Percentiles rank a stretch among this genome's conserved stretches.
phyloP scores from a whole-genome alignment of 2,888 invertebrate species.

The Deroplatys truncata region DNA sequence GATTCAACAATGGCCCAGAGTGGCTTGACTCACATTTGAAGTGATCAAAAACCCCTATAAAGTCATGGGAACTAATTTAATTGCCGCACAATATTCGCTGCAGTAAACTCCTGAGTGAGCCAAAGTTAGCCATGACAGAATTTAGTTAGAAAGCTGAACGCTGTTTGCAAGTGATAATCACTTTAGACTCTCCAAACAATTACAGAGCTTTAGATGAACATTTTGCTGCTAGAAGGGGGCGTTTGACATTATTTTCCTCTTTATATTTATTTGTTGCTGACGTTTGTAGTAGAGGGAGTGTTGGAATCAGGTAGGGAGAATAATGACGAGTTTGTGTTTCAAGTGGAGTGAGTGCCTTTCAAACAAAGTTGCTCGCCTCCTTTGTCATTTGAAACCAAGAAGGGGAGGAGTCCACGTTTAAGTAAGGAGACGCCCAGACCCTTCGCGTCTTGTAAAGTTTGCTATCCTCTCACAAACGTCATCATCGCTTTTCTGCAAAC shows the following conservation, averaged over 20 bases:
- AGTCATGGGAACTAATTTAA: too few species aligned
- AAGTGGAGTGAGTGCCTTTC: background rate
- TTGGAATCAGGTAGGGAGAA: background rate
- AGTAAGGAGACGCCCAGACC: background rate
- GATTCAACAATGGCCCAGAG: too few species aligned
- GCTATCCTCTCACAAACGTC: background rate
- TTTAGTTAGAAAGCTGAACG: too few species aligned
- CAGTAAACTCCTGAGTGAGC: too few species aligned
- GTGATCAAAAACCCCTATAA: too few species aligned
- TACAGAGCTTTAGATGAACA: background rate
- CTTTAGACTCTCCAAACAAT: background rate
- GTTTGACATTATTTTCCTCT: background rate
- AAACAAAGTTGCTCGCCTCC: background rate
- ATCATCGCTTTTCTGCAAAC: background rate
- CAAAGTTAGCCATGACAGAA: too few species aligned
- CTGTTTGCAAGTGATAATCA: too few species aligned
- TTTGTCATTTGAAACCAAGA: background rate
- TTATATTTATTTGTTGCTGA: background rate
- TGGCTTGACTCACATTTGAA: too few species aligned
- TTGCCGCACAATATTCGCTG: too few species aligned
- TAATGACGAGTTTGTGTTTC: background rate
- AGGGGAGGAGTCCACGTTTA: background rate
- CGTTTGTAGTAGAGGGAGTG: background rate
- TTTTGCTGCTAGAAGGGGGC: background rate
- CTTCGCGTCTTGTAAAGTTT: background rate